Base-by-base conservation (phyloP, 30 jellyfish, hydroid and myxozoan species). In the Aurelia sp. region DNA sequence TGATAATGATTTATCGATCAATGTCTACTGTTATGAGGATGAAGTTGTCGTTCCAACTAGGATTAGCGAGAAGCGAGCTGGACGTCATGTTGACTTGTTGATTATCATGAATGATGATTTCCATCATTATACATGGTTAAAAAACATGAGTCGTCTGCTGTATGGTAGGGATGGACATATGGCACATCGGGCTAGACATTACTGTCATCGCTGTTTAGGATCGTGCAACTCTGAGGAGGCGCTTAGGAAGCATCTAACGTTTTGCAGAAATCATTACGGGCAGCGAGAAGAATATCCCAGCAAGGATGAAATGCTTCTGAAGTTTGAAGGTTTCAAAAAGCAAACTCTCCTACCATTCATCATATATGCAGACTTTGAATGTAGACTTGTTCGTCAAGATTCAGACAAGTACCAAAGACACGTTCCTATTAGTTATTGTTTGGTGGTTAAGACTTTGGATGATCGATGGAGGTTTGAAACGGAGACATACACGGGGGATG, bases 321-420 rank as follows among this genome's bases (percentile, higher is more conserved):
- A 24, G 53, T 67, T 67, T 33, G 21, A n/a, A 4, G 31, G 31
- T 17, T 21, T 67, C 48, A 33, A 67, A 68, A 24, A 67, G 21
- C 35, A 67, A 13, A 24, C 31, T 8, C 8, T 8, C 8, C 78
- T 67, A 27, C 78, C 78, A 16, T 67, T 67, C 48, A 67, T 33
- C 47, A 67, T 67, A 19, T 18, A 67, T 6, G 78, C 78, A 21
- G 78, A 67, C 13, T 67, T 67, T 33, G 78, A 67, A 67, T 67
- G 78, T 13, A 17, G 8, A 3, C 48, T 67, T 8, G 69, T 3
- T 3, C 69, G 27, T 6, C 69, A 59, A 21, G 27, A 21, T 21
- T 17, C 69, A 8, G 8, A 18, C 10, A 59, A 11, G 8, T 59
- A 59, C 5, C 69, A 59, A 59, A 21, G 13, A 11, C 69, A 59